phyloP scores from a whole-genome alignment of 2,113 vertebrate species.

The Prinia subflava region DNA sequence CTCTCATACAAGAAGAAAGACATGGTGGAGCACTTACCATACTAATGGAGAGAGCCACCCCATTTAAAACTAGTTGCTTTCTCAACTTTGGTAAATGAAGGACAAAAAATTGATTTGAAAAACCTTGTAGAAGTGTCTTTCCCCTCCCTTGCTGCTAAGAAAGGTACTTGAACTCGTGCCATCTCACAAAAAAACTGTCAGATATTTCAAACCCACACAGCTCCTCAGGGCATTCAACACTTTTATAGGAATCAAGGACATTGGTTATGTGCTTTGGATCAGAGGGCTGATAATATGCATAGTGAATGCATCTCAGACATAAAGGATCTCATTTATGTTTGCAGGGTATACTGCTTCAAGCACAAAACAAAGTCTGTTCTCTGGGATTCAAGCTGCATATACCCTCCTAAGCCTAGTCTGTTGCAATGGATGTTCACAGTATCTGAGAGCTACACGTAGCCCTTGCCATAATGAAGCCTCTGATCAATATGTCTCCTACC shows the following conservation, averaged over 20 bases:
- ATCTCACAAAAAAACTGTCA: slow-evolving; percentile 48
- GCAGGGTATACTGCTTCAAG: slow-evolving; percentile 21
- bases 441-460: neutral
- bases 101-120: slow-evolving; percentile 42
- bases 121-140: neutral
- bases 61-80: slow-evolving; percentile 20
- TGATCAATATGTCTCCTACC: neutral
- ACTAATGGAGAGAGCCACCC: neutral
- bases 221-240: slow-evolving; percentile 57
- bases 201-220: slow-evolving; percentile 52
- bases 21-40: neutral
- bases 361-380: slow-evolving; percentile 45
- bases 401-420: neutral
- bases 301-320: slow-evolving; percentile 53
- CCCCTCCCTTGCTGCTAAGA: neutral
- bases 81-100: slow-evolving; percentile 47
- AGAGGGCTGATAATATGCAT: slow-evolving; percentile 55
- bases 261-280: slow-evolving; percentile 59
- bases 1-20: neutral
- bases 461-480: neutral
- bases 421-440: neutral
- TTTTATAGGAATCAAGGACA: slow-evolving; percentile 59
- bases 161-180: slow-evolving; percentile 42
- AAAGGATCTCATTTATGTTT: slow-evolving; percentile 50
- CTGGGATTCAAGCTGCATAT: slow-evolving; percentile 14